A percentile compares a stretch with the other conserved stretches of the same genome.
These are phyloP conservation scores for Vulpes vulpes DNA, from an alignment of 2,113 vertebrate species.

Conservation along the genomic window DNA sequence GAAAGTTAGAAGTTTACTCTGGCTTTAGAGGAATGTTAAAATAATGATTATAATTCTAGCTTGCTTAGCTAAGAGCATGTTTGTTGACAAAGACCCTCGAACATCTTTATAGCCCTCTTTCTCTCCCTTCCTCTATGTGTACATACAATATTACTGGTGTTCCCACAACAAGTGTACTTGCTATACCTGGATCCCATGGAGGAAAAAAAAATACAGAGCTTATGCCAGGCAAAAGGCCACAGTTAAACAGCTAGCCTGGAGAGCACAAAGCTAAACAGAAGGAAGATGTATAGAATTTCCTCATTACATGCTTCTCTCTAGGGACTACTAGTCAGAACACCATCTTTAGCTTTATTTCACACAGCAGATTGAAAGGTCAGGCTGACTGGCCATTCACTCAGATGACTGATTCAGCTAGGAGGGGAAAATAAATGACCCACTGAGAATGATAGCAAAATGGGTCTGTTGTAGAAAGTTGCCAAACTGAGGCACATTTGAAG, in stretches of 20 bases:
- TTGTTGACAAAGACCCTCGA: not conserved
- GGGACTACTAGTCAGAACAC: conserved; percentile 28
- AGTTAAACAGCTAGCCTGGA: not conserved
- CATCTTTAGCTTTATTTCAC: conserved; percentile 46
- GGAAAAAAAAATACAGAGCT: not conserved
- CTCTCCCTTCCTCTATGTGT: not conserved
- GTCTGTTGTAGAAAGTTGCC: not conserved
- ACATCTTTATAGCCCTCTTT: not conserved
- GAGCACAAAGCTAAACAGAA: conserved; percentile 21
- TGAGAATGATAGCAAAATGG: not conserved
- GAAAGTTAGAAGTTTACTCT: not conserved
- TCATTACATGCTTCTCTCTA: conserved; percentile 1
- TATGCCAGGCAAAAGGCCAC: not conserved
- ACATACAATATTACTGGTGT: not conserved
- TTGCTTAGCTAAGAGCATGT: not conserved
- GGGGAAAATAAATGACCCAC: not conserved
- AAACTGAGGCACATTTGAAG: conserved; percentile 38
- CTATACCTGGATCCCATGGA: not conserved
- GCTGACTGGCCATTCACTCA: conserved; percentile 40
- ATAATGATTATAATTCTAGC: not conserved
- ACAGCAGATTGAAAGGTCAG: conserved; percentile 66
- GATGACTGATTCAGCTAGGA: not conserved
- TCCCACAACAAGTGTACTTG: not conserved
- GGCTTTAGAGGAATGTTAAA: not conserved
- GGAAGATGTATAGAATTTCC: conserved; percentile 11